Percentiles rank a stretch among this genome's conserved stretches.
Evolutionary conservation across 2,797 vertebrate genomes (phyloP).

Genomic region (Macroramphosus scolopax): DNA sequence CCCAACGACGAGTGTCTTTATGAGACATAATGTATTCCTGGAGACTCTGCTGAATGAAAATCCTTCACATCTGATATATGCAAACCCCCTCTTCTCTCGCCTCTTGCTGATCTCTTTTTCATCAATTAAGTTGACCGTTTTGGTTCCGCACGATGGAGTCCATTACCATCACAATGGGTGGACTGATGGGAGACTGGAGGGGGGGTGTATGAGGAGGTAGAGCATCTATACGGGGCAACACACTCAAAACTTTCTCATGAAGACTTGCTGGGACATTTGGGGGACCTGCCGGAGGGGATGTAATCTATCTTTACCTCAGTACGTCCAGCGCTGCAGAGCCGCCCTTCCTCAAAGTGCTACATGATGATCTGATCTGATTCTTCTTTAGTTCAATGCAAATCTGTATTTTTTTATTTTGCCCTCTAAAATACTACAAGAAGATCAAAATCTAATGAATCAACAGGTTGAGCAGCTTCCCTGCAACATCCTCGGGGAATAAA

Average conservation of each 20-base stretch:
- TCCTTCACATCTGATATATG: constrained; percentile 47
- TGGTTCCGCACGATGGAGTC: constrained; percentile 48
- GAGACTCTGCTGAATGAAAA: constrained; percentile 28
- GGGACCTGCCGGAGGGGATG: too few species aligned
- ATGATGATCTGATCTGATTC: too few species aligned
- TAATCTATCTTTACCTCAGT: too few species aligned
- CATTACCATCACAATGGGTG: constrained; percentile 69
- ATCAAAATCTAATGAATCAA: constrained; percentile 8
- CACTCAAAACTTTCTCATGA: constrained; percentile 51
- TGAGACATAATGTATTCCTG: constrained; percentile 25
- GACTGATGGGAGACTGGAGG: constrained; percentile 32
- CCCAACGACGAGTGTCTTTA: constrained; percentile 3
- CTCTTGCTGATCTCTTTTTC: constrained; percentile 48
- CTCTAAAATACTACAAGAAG: too few species aligned
- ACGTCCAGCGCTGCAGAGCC: too few species aligned
- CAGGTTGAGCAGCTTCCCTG: neutral
- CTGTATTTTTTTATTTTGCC: too few species aligned
- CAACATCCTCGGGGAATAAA: neutral
- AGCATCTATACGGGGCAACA: constrained; percentile 24
- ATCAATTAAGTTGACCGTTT: constrained; percentile 61
- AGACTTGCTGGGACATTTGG: constrained; percentile 9
- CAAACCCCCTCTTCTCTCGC: constrained; percentile 34
- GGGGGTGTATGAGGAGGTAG: constrained; percentile 12
- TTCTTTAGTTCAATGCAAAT: too few species aligned
- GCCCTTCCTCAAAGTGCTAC: too few species aligned